phyloP scores from a whole-genome alignment of 2,113 vertebrate species.

The Trogon surrucura region DNA sequence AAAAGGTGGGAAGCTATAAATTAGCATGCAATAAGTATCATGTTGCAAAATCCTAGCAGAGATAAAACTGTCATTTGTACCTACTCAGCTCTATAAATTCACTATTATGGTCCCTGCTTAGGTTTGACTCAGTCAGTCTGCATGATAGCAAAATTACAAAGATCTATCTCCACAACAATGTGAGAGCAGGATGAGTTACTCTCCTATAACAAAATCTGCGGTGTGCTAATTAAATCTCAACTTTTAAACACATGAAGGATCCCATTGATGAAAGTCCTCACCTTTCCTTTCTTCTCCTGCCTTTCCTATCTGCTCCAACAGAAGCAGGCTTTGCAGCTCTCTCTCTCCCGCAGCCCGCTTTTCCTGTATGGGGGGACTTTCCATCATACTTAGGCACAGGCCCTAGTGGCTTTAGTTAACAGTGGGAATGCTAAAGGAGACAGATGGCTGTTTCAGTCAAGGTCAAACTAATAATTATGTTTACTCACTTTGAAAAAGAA shows the following conservation, averaged over 20 bases:
- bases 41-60: slow-evolving; percentile 18
- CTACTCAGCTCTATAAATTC: background rate
- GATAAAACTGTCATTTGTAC: background rate
- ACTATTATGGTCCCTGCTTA: background rate
- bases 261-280: background rate
- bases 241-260: background rate
- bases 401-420: background rate
- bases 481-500: background rate
- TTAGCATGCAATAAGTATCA: background rate
- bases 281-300: background rate
- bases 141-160: background rate
- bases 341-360: background rate
- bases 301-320: background rate
- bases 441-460: background rate
- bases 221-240: background rate
- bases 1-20: slow-evolving; percentile 19
- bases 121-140: background rate
- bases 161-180: background rate
- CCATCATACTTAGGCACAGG: background rate
- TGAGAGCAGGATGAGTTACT: background rate
- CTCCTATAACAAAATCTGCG: background rate
- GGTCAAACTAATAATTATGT: background rate
- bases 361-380: background rate
- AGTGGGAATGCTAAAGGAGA: background rate
- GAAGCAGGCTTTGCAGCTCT: background rate